phyloP scores from a whole-genome alignment of 1,140 invertebrate genomes.

The Neomicropteryx cornuta region DNA sequence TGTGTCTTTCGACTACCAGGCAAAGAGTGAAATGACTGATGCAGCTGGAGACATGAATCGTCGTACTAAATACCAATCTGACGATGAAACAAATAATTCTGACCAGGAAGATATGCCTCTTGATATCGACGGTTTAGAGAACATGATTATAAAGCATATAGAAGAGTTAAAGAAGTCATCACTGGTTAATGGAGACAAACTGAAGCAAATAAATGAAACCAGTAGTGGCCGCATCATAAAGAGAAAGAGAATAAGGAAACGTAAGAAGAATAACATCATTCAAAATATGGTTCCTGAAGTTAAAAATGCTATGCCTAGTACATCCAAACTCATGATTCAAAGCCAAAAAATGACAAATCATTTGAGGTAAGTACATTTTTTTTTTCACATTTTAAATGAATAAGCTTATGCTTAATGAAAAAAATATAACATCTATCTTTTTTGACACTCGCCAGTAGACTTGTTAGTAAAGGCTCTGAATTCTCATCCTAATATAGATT shows the following conservation, averaged over 20 bases:
- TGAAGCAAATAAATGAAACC: constrained; percentile 9
- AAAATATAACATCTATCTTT: constrained; percentile 4
- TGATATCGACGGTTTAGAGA: too few relatives aligned
- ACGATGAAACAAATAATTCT: too few relatives aligned
- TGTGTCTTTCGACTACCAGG: constrained; percentile 8
- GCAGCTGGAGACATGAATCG: constrained; percentile 8
- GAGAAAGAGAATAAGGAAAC: constrained; percentile 12
- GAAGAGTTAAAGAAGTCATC: constrained; percentile 11
- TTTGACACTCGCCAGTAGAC: constrained; percentile 7
- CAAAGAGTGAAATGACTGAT: constrained; percentile 8
- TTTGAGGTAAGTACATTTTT: constrained; percentile 7
- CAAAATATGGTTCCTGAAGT: constrained; percentile 10
- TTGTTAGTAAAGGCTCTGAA: constrained; percentile 4
- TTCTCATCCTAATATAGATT: constrained; percentile 9
- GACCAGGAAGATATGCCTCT: too few relatives aligned
- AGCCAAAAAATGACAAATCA: constrained; percentile 13
- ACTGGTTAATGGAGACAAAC: constrained; percentile 10
- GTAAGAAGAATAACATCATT: constrained; percentile 14
- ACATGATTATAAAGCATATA: too few relatives aligned
- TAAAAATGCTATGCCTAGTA: constrained; percentile 10
- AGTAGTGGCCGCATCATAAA: constrained; percentile 15
- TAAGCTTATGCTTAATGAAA: background rate
- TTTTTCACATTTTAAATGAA: background rate
- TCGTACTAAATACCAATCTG: too few relatives aligned
- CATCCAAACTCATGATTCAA: constrained; percentile 7